Percentiles rank a stretch among this genome's conserved stretches.
Conservation (phyloP, 2,888 invertebrate species). For the Cantharis nigra region DNA sequence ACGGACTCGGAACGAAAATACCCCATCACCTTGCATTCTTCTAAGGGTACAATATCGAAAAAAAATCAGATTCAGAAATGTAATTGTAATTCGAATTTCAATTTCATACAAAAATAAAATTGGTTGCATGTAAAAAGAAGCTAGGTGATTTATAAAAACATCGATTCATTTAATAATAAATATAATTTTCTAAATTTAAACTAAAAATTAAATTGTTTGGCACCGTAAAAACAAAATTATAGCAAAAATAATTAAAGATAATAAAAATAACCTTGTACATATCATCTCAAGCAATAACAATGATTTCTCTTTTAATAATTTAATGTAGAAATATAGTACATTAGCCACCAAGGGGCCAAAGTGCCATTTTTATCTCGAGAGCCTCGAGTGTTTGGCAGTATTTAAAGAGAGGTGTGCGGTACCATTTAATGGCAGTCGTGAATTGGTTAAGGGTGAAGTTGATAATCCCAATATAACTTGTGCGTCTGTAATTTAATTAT, state of each 20-base stretch:
- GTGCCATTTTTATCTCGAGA: too few relatives aligned
- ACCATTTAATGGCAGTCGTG: too few relatives aligned
- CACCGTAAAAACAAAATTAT: not conserved
- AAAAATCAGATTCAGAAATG: not conserved
- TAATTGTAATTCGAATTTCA: too few relatives aligned
- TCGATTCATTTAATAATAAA: not conserved
- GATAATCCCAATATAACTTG: too few relatives aligned
- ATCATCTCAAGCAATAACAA: not conserved
- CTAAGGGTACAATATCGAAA: not conserved
- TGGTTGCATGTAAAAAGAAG: not conserved
- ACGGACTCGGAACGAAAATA: not conserved
- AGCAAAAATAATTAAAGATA: not conserved
- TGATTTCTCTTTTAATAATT: not conserved
- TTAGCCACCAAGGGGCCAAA: too few relatives aligned
- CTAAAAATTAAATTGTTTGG: not conserved
- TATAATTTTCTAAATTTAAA: not conserved
- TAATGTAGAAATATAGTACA: too few relatives aligned
- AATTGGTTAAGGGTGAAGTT: too few relatives aligned
- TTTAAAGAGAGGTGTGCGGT: too few relatives aligned
- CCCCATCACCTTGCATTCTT: not conserved
- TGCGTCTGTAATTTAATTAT: too few relatives aligned
- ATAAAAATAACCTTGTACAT: not conserved
- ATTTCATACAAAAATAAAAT: not conserved
- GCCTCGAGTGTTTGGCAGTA: too few relatives aligned
- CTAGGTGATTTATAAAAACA: not conserved